These are phyloP conservation scores for Thecophora atra DNA, from an alignment of 2,888 invertebrate species.

Conservation along the genomic window DNA sequence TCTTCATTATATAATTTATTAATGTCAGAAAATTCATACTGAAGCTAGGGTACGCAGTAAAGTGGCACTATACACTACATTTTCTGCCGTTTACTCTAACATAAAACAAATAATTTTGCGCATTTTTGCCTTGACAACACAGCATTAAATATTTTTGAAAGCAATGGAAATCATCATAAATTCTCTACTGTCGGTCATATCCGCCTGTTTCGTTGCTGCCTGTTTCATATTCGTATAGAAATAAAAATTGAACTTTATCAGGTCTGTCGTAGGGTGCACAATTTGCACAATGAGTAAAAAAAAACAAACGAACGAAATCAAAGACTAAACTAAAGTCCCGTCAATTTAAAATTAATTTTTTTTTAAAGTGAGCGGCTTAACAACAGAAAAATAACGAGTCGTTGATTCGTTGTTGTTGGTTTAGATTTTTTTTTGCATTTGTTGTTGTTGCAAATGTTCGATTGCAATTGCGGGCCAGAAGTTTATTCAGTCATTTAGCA, in stretches of 20 bases:
- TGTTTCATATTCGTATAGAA: too few relatives aligned
- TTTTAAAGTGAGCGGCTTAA: slow-evolving; percentile 1
- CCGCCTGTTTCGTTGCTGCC: too few relatives aligned
- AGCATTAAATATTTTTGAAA: too few relatives aligned
- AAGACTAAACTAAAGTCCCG: not conserved
- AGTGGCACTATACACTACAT: too few relatives aligned
- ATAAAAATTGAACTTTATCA: too few relatives aligned
- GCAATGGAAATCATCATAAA: not conserved
- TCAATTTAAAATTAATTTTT: slow-evolving; percentile 12
- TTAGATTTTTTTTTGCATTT: not conserved
- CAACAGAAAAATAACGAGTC: not conserved
- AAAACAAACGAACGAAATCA: not conserved
- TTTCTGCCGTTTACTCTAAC: too few relatives aligned
- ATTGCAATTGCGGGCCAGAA: slow-evolving; percentile 10
- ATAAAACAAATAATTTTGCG: too few relatives aligned
- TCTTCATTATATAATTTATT: too few relatives aligned
- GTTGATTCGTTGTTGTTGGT: slow-evolving; percentile 20
- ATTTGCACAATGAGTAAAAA: slow-evolving; percentile 16
- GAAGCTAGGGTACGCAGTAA: too few relatives aligned
- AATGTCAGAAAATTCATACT: too few relatives aligned
- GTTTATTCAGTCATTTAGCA: not conserved
- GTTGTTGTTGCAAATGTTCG: slow-evolving; percentile 7
- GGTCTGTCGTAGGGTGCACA: slow-evolving; percentile 7
- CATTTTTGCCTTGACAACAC: too few relatives aligned
- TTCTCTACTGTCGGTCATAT: not conserved